phyloP scores from a whole-genome alignment of 2,113 vertebrate species.

The Natator depressus region DNA sequence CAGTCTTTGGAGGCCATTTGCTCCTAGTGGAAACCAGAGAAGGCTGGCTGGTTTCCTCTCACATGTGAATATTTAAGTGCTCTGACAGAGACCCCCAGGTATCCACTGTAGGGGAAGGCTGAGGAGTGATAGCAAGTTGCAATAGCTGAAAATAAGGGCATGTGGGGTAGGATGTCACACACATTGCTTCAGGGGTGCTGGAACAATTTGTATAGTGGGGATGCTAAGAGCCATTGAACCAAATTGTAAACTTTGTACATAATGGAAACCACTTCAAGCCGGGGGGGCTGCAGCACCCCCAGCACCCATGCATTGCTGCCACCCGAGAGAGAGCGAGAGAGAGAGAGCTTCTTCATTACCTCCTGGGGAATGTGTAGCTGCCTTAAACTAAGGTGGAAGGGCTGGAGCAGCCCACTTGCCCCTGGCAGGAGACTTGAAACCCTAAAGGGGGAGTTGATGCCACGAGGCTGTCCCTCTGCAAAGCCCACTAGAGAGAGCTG shows the following conservation, averaged over 20 bases:
- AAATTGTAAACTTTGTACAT: no score
- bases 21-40: neutral
- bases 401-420: neutral
- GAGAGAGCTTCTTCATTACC: neutral
- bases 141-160: neutral
- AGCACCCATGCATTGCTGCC: neutral
- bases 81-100: neutral
- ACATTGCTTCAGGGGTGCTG: neutral
- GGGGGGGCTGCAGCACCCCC: no score
- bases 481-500: neutral
- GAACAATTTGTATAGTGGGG: no score
- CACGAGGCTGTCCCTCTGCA: neutral
- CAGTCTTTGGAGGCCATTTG: neutral
- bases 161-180: neutral
- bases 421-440: neutral
- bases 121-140: neutral
- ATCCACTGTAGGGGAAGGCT: neutral
- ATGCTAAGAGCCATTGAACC: no score
- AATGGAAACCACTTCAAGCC: no score
- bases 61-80: neutral
- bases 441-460: neutral
- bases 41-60: neutral
- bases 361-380: neutral
- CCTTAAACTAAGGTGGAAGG: neutral
- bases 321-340: neutral